Conservation (phyloP, 2,888 invertebrate genomes). For the Dexiosoma caninum region DNA sequence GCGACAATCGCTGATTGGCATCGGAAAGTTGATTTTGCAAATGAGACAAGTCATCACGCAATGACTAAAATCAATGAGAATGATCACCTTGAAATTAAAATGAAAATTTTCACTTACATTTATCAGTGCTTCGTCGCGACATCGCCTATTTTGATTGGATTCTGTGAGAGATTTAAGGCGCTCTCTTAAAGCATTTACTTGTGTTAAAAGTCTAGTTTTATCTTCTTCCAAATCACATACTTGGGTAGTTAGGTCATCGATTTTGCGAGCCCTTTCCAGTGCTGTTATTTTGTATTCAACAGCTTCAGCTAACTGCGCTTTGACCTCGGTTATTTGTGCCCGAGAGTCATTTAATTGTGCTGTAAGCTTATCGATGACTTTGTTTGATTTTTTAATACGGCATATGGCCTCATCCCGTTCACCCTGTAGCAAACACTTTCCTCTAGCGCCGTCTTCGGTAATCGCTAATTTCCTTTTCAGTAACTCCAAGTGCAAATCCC, state of each 20-base stretch:
- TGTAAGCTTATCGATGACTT: constrained; percentile 89
- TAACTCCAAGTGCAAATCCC: constrained; percentile 94
- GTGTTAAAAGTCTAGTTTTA: constrained; percentile 80
- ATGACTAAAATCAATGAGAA: constrained; percentile 76
- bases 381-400: constrained; percentile 87
- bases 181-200: constrained; percentile 73
- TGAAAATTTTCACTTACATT: constrained; percentile 69
- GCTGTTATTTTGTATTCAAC: constrained; percentile 93
- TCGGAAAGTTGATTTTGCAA: constrained; percentile 87
- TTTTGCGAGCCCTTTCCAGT: constrained; percentile 88
- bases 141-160: constrained; percentile 75
- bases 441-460: constrained; percentile 86
- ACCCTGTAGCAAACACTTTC: constrained; percentile 81
- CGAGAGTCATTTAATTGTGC: constrained; percentile 89
- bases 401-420: constrained; percentile 84
- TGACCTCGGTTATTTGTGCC: constrained; percentile 88
- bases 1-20: constrained; percentile 86
- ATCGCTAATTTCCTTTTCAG: constrained; percentile 90
- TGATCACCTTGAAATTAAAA: background rate
- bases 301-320: constrained; percentile 90
- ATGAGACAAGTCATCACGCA: constrained; percentile 87
- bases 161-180: constrained; percentile 74
- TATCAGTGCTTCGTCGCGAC: constrained; percentile 76
- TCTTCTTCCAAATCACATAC: constrained; percentile 89
- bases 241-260: constrained; percentile 89